These are phyloP conservation scores for Limnothrissa miodon DNA, from an alignment of 2,113 vertebrate genomes.

Conservation along the genomic window DNA sequence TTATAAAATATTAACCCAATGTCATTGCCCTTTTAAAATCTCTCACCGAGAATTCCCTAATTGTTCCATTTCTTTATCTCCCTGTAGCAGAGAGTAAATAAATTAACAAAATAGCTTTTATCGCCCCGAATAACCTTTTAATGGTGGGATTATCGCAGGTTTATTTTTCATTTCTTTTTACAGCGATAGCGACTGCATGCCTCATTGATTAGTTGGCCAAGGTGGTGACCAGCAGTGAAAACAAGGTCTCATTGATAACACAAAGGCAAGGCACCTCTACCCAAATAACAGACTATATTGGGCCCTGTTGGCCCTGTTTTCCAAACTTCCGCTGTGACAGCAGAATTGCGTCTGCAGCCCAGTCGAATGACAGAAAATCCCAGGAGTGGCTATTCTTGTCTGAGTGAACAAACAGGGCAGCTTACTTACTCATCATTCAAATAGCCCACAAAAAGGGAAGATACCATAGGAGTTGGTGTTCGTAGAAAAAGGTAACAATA, in stretches of 20 bases:
- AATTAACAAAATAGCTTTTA: slow-evolving; percentile 99
- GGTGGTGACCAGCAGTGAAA: slow-evolving; percentile 97
- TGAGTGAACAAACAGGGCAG: not conserved
- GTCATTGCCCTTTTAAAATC: slow-evolving; percentile 99
- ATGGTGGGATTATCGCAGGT: slow-evolving; percentile 99
- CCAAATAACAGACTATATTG: slow-evolving; percentile 31
- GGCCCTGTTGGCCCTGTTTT: not conserved
- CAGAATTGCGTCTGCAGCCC: slow-evolving; percentile 15
- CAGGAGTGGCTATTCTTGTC: slow-evolving; percentile 22
- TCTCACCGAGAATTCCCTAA: slow-evolving; percentile 98
- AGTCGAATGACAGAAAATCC: slow-evolving; percentile 18
- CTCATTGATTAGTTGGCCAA: slow-evolving; percentile 99
- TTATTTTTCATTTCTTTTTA: slow-evolving; percentile 99
- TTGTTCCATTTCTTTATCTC: slow-evolving; percentile 99
- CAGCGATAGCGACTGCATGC: slow-evolving; percentile 93
- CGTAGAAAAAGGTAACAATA: not conserved
- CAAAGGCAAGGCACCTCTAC: slow-evolving; percentile 68
- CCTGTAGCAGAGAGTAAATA: slow-evolving; percentile 99
- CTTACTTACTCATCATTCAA: slow-evolving; percentile 4
- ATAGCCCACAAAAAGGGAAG: not conserved
- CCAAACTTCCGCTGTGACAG: slow-evolving; percentile 25
- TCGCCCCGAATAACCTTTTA: slow-evolving; percentile 99
- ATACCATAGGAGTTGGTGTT: not conserved
- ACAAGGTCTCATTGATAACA: slow-evolving; percentile 90
- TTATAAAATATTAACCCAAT: slow-evolving; percentile 96